Conservation (phyloP, 2,113 vertebrate species). For the Hypanus sabinus region DNA sequence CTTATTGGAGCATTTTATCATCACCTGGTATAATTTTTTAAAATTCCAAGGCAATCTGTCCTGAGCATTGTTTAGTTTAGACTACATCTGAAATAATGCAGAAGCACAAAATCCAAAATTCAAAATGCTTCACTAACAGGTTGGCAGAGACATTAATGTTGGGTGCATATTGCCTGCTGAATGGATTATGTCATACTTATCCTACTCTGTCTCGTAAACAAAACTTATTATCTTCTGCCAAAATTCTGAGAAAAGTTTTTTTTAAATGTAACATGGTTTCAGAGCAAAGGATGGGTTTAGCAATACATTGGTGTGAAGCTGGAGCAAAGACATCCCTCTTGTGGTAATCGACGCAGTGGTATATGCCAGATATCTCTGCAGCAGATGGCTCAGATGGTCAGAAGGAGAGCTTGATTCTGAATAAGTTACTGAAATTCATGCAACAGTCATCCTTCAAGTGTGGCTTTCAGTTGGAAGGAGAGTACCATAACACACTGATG, state of each 20-base stretch:
- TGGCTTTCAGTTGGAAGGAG: not conserved
- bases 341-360: constrained; percentile 4
- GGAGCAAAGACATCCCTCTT: not conserved
- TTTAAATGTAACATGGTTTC: not conserved
- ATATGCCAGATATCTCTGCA: not conserved
- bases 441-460: constrained; percentile 6
- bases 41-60: not conserved
- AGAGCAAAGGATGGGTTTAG: not conserved
- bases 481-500: not conserved
- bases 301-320: not conserved
- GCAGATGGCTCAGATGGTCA: constrained; percentile 18
- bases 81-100: not conserved
- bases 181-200: not conserved
- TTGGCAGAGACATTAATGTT: not conserved
- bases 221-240: not conserved
- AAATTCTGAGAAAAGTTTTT: constrained; percentile 8
- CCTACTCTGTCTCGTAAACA: not conserved
- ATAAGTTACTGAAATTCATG: constrained; percentile 5
- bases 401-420: not conserved
- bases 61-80: not conserved
- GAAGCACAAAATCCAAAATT: not conserved
- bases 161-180: not conserved
- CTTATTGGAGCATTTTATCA: not conserved
- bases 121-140: not conserved
- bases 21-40: not conserved